These are phyloP conservation scores for Melanotaenia boesemani DNA, from an alignment of 2,797 vertebrate genomes.

Conservation along the genomic window DNA sequence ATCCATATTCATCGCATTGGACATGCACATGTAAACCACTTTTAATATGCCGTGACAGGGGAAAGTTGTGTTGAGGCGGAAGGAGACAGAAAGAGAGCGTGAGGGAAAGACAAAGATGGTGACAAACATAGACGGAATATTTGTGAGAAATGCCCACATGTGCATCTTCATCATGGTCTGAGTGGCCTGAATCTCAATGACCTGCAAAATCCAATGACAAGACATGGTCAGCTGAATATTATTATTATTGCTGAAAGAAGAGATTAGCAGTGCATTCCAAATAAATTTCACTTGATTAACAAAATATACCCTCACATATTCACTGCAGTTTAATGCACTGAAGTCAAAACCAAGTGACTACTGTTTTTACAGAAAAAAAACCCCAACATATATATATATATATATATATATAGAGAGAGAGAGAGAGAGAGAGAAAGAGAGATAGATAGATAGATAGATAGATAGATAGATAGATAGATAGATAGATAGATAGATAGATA, in stretches of 20 bases:
- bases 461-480: too few relatives aligned
- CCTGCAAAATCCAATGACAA: slow-evolving; percentile 34
- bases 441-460: too few relatives aligned
- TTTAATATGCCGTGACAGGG: slow-evolving; percentile 98
- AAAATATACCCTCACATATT: not conserved
- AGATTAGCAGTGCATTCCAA: not conserved
- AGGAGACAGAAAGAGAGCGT: slow-evolving; percentile 78
- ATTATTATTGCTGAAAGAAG: slow-evolving; percentile 9
- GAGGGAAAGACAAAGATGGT: slow-evolving; percentile 58
- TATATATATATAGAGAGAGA: too few relatives aligned
- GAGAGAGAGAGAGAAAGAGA: too few relatives aligned
- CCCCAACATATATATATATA: too few relatives aligned
- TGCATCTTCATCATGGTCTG: slow-evolving; percentile 45
- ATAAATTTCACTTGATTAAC: slow-evolving; percentile 13
- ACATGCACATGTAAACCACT: slow-evolving; percentile 96
- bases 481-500: too few relatives aligned
- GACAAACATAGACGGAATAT: slow-evolving; percentile 55
- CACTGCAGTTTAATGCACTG: not conserved
- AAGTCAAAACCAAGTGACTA: not conserved
- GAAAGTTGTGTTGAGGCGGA: slow-evolving; percentile 85
- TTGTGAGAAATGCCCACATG: slow-evolving; percentile 74
- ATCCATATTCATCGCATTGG: slow-evolving; percentile 99
- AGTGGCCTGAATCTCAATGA: slow-evolving; percentile 50
- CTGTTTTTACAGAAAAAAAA: not conserved
- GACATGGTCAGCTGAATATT: slow-evolving; percentile 1